Conservation (phyloP, 2,888 invertebrate genomes). For the Eupithecia centaureata region DNA sequence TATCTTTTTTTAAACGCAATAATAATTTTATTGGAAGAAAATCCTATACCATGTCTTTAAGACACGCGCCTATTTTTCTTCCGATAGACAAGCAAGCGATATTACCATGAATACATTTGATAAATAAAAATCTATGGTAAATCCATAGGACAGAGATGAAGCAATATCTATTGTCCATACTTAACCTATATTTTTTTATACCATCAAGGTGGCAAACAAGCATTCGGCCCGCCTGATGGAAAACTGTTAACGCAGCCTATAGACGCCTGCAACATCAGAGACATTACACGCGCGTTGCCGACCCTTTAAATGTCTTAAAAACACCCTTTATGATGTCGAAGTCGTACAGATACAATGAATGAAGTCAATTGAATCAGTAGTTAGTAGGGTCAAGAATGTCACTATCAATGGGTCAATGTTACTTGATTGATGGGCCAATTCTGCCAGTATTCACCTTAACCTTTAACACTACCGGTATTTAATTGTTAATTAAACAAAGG, state of each 20-base stretch:
- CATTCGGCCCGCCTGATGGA: too few relatives aligned
- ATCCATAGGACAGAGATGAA: not conserved
- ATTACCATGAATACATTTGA: too few relatives aligned
- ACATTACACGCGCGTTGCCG: too few relatives aligned
- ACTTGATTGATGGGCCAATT: slow-evolving; percentile 12
- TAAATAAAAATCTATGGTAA: too few relatives aligned
- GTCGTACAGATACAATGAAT: not conserved
- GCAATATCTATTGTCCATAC: not conserved
- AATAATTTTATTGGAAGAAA: not conserved
- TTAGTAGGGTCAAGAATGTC: slow-evolving; percentile 4
- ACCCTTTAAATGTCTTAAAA: too few relatives aligned
- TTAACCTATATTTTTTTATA: too few relatives aligned
- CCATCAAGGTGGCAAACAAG: too few relatives aligned
- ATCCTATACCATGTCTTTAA: not conserved
- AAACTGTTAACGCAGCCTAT: too few relatives aligned
- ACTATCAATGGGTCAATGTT: slow-evolving; percentile 18
- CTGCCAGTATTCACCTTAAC: slow-evolving; percentile 15
- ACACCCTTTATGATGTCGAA: too few relatives aligned
- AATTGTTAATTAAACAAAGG: slow-evolving; percentile 6
- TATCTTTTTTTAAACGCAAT: too few relatives aligned
- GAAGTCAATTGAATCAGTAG: slow-evolving; percentile 3
- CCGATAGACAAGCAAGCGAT: not conserved
- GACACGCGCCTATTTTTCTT: not conserved
- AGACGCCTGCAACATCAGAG: too few relatives aligned
- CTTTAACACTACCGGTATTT: slow-evolving; percentile 17